Base-by-base conservation (phyloP, 2,888 invertebrate genomes). In the Epiperipatus broadwayi region DNA sequence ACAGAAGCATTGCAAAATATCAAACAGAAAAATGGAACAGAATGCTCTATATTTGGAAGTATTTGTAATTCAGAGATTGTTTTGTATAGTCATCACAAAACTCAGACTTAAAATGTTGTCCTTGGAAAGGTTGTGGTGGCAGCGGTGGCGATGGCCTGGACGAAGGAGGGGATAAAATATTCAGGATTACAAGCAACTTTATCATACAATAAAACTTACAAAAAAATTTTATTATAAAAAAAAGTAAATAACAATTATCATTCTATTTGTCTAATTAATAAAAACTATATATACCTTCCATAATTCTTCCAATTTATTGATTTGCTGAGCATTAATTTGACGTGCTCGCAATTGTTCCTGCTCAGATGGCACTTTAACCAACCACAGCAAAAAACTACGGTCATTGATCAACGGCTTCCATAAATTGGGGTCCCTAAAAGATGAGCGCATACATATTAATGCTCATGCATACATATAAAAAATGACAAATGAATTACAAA, bases 361-460 rank as follows among this genome's bases (percentile, higher is more conserved):
- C 54, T 95, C 93, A 0, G 80, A 78, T 12, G 97, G 97, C n/a
- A 89, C 78, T 60, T 89, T 89, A 1, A 93, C 93, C 37, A 97
- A 64, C 97, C 97, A 99, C 0, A 87, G 75, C 31, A 99, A 64
- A 56, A 97, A 89, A 49, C 84, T 83, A 8, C 93, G 78, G 61
- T 95, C 95, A 47, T 83, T 76, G 56, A 99, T 97, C 46, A 97
- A 64, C 0, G 95, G 93, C 60, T 93, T 91, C 95, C 95, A 95
- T 54, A 91, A 87, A 47, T 85, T 85, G 56, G 91, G 91, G 63
- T 95, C 93, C 60, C 60, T 61, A 41, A 33, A 33, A 33, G 19
- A 16, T 33, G 2, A 5, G 5, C 5, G 19, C 8, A 8, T 33
- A 10, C 16, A 33, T 7, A 25, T 3, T 12, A 21, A 15, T 12